Evolutionary conservation across 2,797 vertebrate genomes (phyloP).

Genomic region (Petrocephalus sullivani): DNA sequence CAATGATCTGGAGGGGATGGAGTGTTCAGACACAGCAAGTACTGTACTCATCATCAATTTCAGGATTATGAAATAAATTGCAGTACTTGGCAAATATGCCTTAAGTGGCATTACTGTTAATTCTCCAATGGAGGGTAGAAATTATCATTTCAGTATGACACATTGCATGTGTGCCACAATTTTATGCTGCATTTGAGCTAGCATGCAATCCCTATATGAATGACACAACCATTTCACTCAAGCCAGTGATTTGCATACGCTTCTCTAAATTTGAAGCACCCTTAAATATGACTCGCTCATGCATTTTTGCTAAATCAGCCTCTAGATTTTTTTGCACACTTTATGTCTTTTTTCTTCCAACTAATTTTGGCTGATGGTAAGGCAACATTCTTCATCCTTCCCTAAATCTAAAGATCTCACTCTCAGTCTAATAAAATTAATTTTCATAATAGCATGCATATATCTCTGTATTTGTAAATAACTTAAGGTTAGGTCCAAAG

Average conservation of each 20-base stretch:
- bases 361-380: neutral
- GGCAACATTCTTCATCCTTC: neutral
- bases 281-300: neutral
- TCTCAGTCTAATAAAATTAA: too few species aligned
- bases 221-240: neutral
- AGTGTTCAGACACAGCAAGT: neutral
- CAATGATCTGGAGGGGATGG: neutral
- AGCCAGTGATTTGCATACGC: neutral
- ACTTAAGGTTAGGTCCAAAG: neutral
- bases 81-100: neutral
- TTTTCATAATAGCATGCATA: neutral
- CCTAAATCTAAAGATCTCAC: neutral
- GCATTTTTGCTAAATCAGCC: neutral
- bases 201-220: neutral
- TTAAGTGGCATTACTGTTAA: conserved; percentile 4
- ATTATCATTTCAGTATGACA: neutral
- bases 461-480: neutral
- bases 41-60: conserved; percentile 8
- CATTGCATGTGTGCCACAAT: neutral
- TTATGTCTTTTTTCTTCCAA: neutral
- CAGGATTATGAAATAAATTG: neutral
- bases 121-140: neutral
- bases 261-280: neutral
- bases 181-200: neutral
- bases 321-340: neutral